Percentiles rank a stretch among this genome's conserved stretches.
Conservation (phyloP, 1,140 invertebrate genomes). For the Diachasma alloeum region DNA sequence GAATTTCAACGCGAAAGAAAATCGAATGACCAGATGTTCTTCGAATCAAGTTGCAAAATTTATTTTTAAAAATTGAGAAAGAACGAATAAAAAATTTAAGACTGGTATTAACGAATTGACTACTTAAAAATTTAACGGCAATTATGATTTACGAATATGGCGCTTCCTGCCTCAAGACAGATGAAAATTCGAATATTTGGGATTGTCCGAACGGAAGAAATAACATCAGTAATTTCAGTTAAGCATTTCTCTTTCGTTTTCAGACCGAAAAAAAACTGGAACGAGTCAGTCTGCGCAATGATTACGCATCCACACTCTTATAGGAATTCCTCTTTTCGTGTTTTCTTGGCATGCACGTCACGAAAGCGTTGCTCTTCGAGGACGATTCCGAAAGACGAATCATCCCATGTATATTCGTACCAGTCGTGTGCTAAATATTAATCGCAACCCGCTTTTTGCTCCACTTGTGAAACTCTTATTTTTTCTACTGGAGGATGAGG, state of each 20-base stretch:
- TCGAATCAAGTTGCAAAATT: no score
- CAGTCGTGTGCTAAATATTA: constrained; percentile 15
- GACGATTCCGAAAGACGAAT: constrained; percentile 12
- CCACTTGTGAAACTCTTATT: not conserved
- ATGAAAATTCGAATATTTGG: no score
- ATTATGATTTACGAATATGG: no score
- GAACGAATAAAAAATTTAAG: no score
- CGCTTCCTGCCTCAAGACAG: no score
- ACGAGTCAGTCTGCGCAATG: not conserved
- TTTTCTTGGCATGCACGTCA: not conserved
- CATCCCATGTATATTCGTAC: not conserved
- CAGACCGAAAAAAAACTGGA: not conserved
- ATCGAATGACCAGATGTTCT: no score
- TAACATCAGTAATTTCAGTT: not conserved
- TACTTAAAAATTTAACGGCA: no score
- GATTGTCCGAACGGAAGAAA: not conserved
- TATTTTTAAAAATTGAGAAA: no score
- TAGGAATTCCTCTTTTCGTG: not conserved
- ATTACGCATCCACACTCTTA: constrained; percentile 1
- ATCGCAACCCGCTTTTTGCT: not conserved
- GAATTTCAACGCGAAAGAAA: no score
- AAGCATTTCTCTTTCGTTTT: not conserved
- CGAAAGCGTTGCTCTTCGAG: not conserved
- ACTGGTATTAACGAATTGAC: no score
- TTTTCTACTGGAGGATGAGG: not conserved